phyloP scores from a whole-genome alignment of 2,797 vertebrate species.

The Scolopax rusticola region DNA sequence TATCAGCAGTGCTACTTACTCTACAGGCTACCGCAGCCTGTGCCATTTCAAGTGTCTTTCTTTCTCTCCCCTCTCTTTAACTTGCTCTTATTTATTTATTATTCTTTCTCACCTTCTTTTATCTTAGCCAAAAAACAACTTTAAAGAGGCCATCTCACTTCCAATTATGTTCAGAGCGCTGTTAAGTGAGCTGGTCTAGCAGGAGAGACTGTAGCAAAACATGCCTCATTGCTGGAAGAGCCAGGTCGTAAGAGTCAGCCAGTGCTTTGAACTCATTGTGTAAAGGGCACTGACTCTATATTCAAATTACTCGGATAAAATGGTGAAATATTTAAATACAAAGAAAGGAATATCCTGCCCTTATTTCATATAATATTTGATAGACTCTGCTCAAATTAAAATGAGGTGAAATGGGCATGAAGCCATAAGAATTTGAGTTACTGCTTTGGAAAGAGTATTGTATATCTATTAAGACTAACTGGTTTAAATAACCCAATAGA shows the following conservation, averaged over 20 bases:
- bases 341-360: not conserved
- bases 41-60: not conserved
- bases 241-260: not conserved
- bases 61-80: not conserved
- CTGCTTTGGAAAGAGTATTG: not conserved
- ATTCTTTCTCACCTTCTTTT: not conserved
- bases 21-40: fast-evolving
- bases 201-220: not conserved
- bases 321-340: not conserved
- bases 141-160: not conserved
- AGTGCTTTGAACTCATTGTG: not conserved
- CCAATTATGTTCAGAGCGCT: not conserved
- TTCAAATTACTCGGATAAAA: not conserved
- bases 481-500: not conserved
- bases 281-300: not conserved
- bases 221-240: not conserved
- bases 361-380: not conserved
- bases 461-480: not conserved
- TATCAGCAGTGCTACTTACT: not conserved
- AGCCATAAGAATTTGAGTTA: not conserved
- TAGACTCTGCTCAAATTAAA: not conserved
- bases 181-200: not conserved
- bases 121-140: not conserved
- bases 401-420: not conserved
- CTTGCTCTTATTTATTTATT: not conserved